Evolutionary conservation across 2,888 invertebrate genomes (phyloP).

Genomic region (Synergus umbraculus): DNA sequence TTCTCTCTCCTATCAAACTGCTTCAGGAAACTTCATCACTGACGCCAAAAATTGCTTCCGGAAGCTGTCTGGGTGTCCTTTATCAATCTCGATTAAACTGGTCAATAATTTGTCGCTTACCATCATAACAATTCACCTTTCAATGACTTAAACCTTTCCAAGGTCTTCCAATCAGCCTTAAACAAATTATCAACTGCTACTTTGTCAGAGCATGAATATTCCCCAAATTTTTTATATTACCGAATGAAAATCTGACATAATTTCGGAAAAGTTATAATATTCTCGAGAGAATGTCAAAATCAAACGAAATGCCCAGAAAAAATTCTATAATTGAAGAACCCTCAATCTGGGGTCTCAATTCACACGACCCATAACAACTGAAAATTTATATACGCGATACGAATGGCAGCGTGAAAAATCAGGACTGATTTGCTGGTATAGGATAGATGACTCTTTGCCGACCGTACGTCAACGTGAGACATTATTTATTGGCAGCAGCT

Average conservation of each 20-base stretch:
- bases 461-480: constrained; percentile 71
- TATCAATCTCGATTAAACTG: not conserved
- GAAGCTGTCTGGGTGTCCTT: constrained; percentile 1
- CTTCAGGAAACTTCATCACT: constrained; percentile 1
- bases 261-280: too few relatives aligned
- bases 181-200: too few relatives aligned
- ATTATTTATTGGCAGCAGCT: constrained; percentile 75
- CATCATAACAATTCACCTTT: not conserved
- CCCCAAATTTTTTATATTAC: too few relatives aligned
- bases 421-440: constrained; percentile 68
- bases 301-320: not conserved
- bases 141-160: too few relatives aligned
- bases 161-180: too few relatives aligned
- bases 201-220: too few relatives aligned
- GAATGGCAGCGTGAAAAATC: constrained; percentile 69
- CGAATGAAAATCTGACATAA: too few relatives aligned
- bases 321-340: not conserved
- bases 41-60: not conserved
- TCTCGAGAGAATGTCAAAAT: too few relatives aligned
- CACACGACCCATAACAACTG: constrained; percentile 54
- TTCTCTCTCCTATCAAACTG: constrained; percentile 21
- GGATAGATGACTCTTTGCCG: constrained; percentile 68
- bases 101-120: not conserved
- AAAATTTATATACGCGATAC: constrained; percentile 53
- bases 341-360: constrained; percentile 32